A percentile compares a stretch with the other conserved stretches of the same genome.
Conservation (phyloP, 1,140 invertebrate species). For the Cheumatopsyche charites region DNA sequence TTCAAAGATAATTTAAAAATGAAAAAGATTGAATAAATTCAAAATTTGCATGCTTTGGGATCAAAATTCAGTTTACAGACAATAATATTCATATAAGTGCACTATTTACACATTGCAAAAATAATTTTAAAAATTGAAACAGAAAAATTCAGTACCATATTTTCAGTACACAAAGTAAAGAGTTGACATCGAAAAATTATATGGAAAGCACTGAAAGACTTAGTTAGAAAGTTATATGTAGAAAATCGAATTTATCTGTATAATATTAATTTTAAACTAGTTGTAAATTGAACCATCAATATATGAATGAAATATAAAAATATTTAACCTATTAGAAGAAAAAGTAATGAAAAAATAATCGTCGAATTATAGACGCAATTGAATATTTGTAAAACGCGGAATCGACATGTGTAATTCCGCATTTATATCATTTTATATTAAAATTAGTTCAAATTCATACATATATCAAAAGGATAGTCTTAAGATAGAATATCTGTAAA, state of each 20-base stretch:
- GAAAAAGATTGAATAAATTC: no score
- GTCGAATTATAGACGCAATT: no score
- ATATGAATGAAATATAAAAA: no score
- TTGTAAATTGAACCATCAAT: no score
- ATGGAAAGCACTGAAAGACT: slow-evolving; percentile 8
- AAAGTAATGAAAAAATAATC: no score
- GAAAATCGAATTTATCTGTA: slow-evolving; percentile 27
- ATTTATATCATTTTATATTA: slow-evolving; percentile 17
- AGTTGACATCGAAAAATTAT: slow-evolving; percentile 9
- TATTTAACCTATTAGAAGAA: no score
- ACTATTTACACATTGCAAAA: background rate
- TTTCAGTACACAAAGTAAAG: background rate
- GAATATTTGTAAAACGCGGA: no score
- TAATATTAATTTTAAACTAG: background rate
- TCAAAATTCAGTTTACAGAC: slow-evolving; percentile 10
- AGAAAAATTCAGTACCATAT: background rate
- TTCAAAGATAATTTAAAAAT: no score
- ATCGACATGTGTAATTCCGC: no score
- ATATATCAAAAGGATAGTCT: slow-evolving; percentile 5
- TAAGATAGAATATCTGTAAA: slow-evolving; percentile 16
- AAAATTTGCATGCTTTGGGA: slow-evolving; percentile 8
- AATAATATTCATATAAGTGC: background rate
- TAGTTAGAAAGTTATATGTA: background rate
- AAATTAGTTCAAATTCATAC: slow-evolving; percentile 1
- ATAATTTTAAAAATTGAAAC: background rate